Conservation (phyloP, 2,888 invertebrate genomes). For the Daptonema setosum region DNA sequence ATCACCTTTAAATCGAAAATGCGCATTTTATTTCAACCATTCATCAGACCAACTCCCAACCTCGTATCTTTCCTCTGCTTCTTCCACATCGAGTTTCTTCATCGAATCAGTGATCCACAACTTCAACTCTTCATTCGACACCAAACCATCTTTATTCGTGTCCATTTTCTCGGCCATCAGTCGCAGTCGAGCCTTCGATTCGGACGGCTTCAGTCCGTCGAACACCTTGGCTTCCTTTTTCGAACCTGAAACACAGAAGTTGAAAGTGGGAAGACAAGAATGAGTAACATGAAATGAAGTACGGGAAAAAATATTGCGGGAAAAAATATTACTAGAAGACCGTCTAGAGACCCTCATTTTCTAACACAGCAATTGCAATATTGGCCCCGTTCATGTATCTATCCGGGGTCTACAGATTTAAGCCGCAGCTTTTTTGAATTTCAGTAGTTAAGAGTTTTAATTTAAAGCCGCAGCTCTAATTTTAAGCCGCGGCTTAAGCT, state of each 20-base stretch:
- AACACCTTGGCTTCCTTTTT: constrained; percentile 73
- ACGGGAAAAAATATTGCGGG: background rate
- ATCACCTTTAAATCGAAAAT: too few species aligned
- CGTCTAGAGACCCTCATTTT: too few species aligned
- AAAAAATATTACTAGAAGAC: too few species aligned
- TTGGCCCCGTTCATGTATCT: too few species aligned
- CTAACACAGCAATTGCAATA: too few species aligned
- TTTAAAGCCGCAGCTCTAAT: too few species aligned
- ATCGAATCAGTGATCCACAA: constrained; percentile 82
- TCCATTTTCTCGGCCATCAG: constrained; percentile 68
- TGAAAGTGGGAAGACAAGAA: background rate
- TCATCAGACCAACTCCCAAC: too few species aligned
- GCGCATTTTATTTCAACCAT: too few species aligned
- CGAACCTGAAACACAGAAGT: constrained; percentile 43
- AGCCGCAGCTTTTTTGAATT: too few species aligned
- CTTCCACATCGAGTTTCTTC: constrained; percentile 36
- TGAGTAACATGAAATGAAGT: background rate
- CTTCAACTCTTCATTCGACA: constrained; percentile 60
- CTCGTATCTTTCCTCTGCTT: constrained; percentile 28
- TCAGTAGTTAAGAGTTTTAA: too few species aligned
- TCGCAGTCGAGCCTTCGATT: constrained; percentile 53
- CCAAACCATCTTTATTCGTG: constrained; percentile 49
- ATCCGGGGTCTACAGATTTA: too few species aligned
- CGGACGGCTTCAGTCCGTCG: constrained; percentile 60
- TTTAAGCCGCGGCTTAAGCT: too few species aligned